These are phyloP conservation scores for Bruchidius siliquastri DNA, from an alignment of 2,888 invertebrate species.

Conservation along the genomic window DNA sequence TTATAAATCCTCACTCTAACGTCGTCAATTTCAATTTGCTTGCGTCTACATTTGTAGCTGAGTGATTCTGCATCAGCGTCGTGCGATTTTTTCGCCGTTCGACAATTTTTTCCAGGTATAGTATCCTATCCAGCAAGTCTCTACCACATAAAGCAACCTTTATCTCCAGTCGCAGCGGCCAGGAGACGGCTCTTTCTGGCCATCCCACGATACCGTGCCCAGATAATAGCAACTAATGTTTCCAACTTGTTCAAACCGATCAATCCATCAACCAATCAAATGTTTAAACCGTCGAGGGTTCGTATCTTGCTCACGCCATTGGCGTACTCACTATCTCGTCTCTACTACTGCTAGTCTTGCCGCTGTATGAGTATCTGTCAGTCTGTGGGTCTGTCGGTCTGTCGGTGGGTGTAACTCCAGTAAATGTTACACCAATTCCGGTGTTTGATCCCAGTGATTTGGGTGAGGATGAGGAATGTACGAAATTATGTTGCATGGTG, in stretches of 20 bases:
- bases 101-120: not conserved
- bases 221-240: constrained; percentile 37
- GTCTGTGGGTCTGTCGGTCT: too few species aligned
- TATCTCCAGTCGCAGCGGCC: not conserved
- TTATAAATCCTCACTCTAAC: not conserved
- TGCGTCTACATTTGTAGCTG: not conserved
- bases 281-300: constrained; percentile 12
- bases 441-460: too few species aligned
- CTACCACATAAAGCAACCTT: not conserved
- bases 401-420: too few species aligned
- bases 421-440: too few species aligned
- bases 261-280: constrained; percentile 31
- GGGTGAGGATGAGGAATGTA: too few species aligned
- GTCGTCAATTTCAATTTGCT: not conserved
- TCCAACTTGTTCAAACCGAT: constrained; percentile 33
- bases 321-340: not conserved
- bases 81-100: not conserved
- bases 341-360: not conserved
- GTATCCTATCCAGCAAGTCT: not conserved
- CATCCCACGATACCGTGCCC: constrained; percentile 33
- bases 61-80: not conserved
- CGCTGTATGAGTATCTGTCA: too few species aligned
- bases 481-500: too few species aligned
- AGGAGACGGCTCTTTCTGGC: not conserved
- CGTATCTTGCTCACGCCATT: not conserved